phyloP scores from a whole-genome alignment of 2,113 vertebrate genomes.

The Oxyura jamaicensis region DNA sequence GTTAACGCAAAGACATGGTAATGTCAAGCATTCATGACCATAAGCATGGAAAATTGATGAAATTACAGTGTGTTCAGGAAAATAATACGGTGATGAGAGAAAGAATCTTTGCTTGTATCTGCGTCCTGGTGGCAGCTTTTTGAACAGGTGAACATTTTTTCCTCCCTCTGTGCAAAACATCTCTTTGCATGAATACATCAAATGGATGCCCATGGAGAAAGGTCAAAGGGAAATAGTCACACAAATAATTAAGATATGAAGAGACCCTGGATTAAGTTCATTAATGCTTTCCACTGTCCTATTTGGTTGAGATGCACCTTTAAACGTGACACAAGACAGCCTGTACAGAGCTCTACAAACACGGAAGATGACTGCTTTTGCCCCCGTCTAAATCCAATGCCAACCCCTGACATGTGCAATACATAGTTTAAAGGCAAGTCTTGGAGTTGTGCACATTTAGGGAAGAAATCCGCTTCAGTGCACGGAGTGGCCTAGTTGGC shows the following conservation, averaged over 20 bases:
- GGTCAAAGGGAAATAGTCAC: conserved; percentile 72
- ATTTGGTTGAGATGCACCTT: not conserved
- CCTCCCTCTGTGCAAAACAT: conserved; percentile 65
- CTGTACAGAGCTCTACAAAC: not conserved
- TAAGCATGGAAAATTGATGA: conserved; percentile 85
- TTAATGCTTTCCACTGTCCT: conserved; percentile 19
- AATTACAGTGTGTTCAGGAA: conserved; percentile 83
- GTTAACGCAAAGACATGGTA: conserved; percentile 85
- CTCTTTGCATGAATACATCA: conserved; percentile 69
- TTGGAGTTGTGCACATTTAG: not conserved
- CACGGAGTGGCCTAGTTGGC: not conserved
- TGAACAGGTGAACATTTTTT: conserved; percentile 84
- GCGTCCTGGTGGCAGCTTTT: conserved; percentile 78
- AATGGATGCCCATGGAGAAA: conserved; percentile 73
- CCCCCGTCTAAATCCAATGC: not conserved
- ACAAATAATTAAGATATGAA: conserved; percentile 77
- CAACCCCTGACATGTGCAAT: not conserved
- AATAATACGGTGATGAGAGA: conserved; percentile 77
- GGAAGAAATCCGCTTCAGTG: too few species aligned
- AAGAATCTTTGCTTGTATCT: conserved; percentile 74
- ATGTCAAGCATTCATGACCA: conserved; percentile 82
- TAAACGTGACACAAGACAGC: not conserved
- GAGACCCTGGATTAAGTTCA: conserved; percentile 15
- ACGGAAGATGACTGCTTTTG: not conserved
- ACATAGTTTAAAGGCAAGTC: not conserved